Base-by-base conservation (phyloP, 1,140 invertebrate species). In the Heliconius nattereri region DNA sequence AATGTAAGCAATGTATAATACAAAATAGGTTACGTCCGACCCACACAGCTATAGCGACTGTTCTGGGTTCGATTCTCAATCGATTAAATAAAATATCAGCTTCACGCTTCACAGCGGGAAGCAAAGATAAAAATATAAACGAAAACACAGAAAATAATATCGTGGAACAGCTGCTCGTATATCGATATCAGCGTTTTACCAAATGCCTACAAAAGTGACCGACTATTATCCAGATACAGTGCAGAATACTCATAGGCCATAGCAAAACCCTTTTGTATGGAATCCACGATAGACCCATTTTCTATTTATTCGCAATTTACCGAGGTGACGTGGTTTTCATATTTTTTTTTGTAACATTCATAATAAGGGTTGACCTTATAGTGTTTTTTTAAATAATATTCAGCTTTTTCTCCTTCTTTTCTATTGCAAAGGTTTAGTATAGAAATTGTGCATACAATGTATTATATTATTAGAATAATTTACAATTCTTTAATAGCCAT, bases 281-380 rank as follows among this genome's bases (percentile, higher is more conserved):
- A 80, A 26, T 79, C 40, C 37, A 20, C 71, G 75, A 87, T 87
- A 87, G 89, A 85, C 89, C 89, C 86, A 89, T 89, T 87, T 89
- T 85, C 84, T 66, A 49, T 71, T 75, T 75, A 84, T 83, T 79
- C 82, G 79, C 81, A 83, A 84, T 86, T 83, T 79, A 66, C 57
- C 29, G 11, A 29, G 57, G 23, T 60, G 57, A 60, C 23, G 23
- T 26, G n/a, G 23, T 26, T 23, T 26, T 3, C 23, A 66, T 66
- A 0, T 35, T 35, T n/a, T 66, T 66, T 66, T 66, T 66, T 26
- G 23, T 26, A 5, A 66, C 20, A 23, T 57, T 57, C 11, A 66
- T 66, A 66, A 66, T 66, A 66, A n/a, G n/a, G n/a, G n/a, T n/a
- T n/a, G n/a, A n/a, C 20, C 2, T 11, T 66, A 11, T 9, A 66